These are phyloP conservation scores for Danio rerio DNA, from an alignment of 2,113 vertebrate genomes.

Conservation along the genomic window GRCz12tu NC_133192.1:21174501-21175000, in stretches of 20 bases:
- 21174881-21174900: neutral
- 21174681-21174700: neutral
- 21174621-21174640: neutral
- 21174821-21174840: neutral
- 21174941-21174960: neutral
- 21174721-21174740: neutral
- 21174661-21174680: constrained; percentile 18
- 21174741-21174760: neutral
- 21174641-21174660: constrained; percentile 27
- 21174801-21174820: neutral
- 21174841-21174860: neutral
- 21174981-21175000: neutral
- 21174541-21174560: constrained; percentile 1
- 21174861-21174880: neutral
- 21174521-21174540: constrained; percentile 10
- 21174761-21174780: neutral
- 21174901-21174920: neutral
- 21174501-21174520: constrained; percentile 30
- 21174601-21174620: constrained; percentile 20
- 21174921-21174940: neutral
- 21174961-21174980: neutral
- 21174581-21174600: constrained; percentile 16
- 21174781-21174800: constrained; percentile 3
- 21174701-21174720: constrained; percentile 10
- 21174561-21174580: neutral